phyloP scores from a whole-genome alignment of 2,797 vertebrate genomes.

The Avahi laniger region DNA sequence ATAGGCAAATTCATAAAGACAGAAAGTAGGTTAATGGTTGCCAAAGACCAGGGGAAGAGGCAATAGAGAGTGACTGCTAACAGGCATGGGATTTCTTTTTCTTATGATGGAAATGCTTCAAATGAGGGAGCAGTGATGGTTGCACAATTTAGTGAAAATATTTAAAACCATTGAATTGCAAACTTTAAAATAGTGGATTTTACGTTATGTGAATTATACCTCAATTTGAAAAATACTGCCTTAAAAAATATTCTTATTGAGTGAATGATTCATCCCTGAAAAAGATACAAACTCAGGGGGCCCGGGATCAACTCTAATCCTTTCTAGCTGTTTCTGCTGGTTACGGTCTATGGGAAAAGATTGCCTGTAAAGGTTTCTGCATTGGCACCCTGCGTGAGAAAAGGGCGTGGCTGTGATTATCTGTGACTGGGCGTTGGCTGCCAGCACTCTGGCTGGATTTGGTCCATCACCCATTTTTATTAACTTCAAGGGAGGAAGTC shows the following conservation, averaged over 20 bases:
- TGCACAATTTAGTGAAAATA: background rate
- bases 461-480: slow-evolving; percentile 35
- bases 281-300: background rate
- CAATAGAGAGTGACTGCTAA: background rate
- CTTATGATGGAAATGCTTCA: background rate
- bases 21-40: background rate
- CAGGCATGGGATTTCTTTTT: background rate
- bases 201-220: background rate
- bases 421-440: background rate
- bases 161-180: background rate
- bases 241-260: background rate
- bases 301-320: background rate
- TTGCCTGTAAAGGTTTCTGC: background rate
- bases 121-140: background rate
- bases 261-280: background rate
- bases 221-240: background rate
- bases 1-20: background rate
- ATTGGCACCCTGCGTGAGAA: slow-evolving; percentile 49
- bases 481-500: slow-evolving; percentile 44
- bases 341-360: background rate
- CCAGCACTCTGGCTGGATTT: background rate
- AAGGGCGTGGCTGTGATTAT: background rate
- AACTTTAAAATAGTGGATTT: background rate
- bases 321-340: slow-evolving; percentile 27
- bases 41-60: background rate